A percentile compares a stretch with the other conserved stretches of the same genome.
Evolutionary conservation across 2,888 invertebrate species (phyloP).

Genomic region (Leptopilina myrica): DNA sequence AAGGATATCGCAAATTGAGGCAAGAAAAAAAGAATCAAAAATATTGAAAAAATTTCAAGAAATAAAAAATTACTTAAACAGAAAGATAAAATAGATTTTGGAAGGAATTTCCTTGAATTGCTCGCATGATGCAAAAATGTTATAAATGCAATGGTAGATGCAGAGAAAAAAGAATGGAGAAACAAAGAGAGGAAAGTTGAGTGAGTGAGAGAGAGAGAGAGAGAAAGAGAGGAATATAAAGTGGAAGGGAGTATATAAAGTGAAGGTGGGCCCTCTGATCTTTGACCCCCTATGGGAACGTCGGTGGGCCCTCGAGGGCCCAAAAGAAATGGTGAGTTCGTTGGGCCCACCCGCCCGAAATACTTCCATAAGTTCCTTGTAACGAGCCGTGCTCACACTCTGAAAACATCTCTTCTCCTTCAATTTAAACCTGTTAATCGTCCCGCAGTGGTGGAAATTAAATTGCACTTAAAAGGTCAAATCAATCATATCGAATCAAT

Average conservation of each 20-base stretch:
- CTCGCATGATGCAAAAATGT: not conserved
- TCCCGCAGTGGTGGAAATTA: constrained; percentile 42
- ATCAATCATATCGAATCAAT: constrained; percentile 46
- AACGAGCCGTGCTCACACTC: constrained; percentile 7
- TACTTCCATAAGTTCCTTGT: constrained; percentile 17
- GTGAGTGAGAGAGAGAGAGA: constrained; percentile 46
- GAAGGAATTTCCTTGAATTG: constrained; percentile 32
- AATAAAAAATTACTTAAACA: not conserved
- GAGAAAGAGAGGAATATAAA: constrained; percentile 44
- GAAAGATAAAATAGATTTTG: not conserved
- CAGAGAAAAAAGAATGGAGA: constrained; percentile 20
- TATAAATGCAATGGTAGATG: too few relatives aligned
- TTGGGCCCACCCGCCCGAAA: constrained; percentile 37
- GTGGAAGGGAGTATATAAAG: constrained; percentile 41
- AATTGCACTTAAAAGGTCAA: constrained; percentile 53
- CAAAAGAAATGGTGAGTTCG: constrained; percentile 48
- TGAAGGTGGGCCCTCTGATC: constrained; percentile 63
- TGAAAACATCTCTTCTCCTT: not conserved
- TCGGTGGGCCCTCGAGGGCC: constrained; percentile 62
- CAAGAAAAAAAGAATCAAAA: too few relatives aligned
- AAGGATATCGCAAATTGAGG: too few relatives aligned
- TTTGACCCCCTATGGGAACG: constrained; percentile 70
- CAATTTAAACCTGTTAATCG: constrained; percentile 18
- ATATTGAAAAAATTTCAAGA: too few relatives aligned
- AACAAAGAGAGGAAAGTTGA: constrained; percentile 43